Evolutionary conservation across 2,113 vertebrate genomes (phyloP), one percentile per base, ranked within the genome.

Genomic region (Garra rufa): DNA sequence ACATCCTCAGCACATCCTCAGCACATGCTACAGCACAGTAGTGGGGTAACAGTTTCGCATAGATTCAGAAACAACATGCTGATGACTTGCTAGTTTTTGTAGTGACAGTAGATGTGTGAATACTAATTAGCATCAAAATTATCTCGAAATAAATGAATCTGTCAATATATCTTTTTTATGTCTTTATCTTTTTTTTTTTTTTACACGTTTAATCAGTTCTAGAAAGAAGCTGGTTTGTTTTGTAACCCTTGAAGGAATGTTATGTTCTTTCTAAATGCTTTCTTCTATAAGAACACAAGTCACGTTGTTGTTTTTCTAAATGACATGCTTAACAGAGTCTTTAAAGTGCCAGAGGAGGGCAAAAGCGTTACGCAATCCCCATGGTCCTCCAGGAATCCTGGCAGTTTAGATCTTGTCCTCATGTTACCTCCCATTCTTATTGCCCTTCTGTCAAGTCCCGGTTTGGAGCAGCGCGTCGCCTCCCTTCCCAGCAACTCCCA

Each of bases 401-500:
- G 59, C 55, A 26, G 52, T 63, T 80, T 48, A 34, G 59, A 48
- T 46, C 43, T 80, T 67, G 43, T 80, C 77, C 59, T 67, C 17
- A 50, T 67, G 26, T 80, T 80, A 80, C 43, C 75, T 55, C 48
- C 61, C 17, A 48, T 67, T 67, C 59, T 80, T 67, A 9, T 67
- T 80, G 77, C 15, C 17, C 59, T n/a, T 80, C 59, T 30, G 59
- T 48, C 9, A 65, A 67, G 59, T 80, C 59, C 38, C 28, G 57
- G 55, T 28, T 10, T n/a, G 77, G 21, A 77, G 75, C 41, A 44
- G 24, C 7, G 0, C 0, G 24, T 26, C n/a, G 52, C 76, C 55
- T 61, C 76, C 73, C 46, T 67, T 67, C 9, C 26, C 26, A 50
- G 44, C 28, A 6, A 38, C 30, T 57, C 13, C n/a, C 52, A 78